Evolutionary conservation across 1,140 invertebrate genomes (phyloP).

Genomic region (Eupeodes corollae): DNA sequence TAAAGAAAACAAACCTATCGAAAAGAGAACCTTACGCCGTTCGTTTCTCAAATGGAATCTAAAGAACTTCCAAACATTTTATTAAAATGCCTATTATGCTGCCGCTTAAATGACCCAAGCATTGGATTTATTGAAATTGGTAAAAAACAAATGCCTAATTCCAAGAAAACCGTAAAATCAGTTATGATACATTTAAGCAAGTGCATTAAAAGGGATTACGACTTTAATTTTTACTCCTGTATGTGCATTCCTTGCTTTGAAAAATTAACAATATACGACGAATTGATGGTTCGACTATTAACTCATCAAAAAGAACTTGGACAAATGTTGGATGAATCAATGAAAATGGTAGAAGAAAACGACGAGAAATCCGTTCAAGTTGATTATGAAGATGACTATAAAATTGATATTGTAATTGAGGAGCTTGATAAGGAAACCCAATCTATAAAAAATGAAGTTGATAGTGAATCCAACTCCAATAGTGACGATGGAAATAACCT

Average conservation of each 20-base stretch:
- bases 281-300: conserved; percentile 31
- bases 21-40: too few relatives aligned
- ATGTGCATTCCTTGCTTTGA: conserved; percentile 23
- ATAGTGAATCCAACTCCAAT: not conserved
- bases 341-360: conserved; percentile 2
- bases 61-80: too few relatives aligned
- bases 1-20: too few relatives aligned
- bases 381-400: conserved; percentile 4
- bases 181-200: conserved; percentile 27
- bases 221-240: conserved; percentile 12
- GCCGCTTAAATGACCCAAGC: too few relatives aligned
- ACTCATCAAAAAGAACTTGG: conserved; percentile 24
- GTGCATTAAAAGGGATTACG: conserved; percentile 20
- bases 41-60: too few relatives aligned
- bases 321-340: conserved; percentile 3
- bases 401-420: not conserved
- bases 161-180: conserved; percentile 22
- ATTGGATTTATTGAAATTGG: too few relatives aligned
- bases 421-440: not conserved
- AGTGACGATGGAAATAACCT: not conserved
- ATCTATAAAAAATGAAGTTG: not conserved
- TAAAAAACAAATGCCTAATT: conserved; percentile 18
- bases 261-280: conserved; percentile 24
- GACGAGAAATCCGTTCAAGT: conserved; percentile 5
- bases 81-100: too few relatives aligned